These are phyloP conservation scores for Anolis sagrei DNA, from an alignment of 2,113 vertebrate genomes.

Conservation along the genomic window DNA sequence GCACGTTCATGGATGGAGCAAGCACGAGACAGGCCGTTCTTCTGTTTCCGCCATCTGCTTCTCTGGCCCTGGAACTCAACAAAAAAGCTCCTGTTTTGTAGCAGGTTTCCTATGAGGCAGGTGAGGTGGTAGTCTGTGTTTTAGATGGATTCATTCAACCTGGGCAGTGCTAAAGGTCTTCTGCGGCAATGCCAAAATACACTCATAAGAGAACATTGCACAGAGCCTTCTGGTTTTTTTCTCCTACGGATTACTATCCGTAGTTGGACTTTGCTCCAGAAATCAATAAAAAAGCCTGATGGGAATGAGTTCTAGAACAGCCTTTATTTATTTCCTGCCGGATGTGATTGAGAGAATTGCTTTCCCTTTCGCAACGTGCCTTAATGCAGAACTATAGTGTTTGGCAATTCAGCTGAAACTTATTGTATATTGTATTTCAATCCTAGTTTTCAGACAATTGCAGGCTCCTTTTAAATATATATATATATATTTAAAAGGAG, in stretches of 20 bases:
- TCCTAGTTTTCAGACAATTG: background rate
- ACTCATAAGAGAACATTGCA: too few species aligned
- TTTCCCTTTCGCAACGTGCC: background rate
- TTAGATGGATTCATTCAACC: too few species aligned
- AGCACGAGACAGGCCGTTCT: too few species aligned
- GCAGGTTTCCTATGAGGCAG: too few species aligned
- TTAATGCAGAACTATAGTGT: background rate
- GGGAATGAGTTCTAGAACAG: background rate
- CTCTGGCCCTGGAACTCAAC: too few species aligned
- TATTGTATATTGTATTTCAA: background rate
- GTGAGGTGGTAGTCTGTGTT: too few species aligned
- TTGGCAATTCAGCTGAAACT: background rate
- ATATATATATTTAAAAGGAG: too few species aligned
- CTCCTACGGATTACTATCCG: background rate
- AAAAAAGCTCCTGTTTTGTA: too few species aligned
- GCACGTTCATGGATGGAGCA: too few species aligned
- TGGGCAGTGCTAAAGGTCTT: background rate
- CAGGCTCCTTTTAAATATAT: background rate
- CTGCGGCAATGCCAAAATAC: too few species aligned
- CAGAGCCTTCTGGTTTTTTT: background rate
- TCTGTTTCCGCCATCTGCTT: too few species aligned
- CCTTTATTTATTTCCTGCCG: background rate
- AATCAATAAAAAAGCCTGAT: background rate
- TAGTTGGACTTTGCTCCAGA: background rate
- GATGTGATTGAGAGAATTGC: background rate